Conservation (phyloP, 2,888 invertebrate genomes). For the Pycnomerus fuliginosus region DNA sequence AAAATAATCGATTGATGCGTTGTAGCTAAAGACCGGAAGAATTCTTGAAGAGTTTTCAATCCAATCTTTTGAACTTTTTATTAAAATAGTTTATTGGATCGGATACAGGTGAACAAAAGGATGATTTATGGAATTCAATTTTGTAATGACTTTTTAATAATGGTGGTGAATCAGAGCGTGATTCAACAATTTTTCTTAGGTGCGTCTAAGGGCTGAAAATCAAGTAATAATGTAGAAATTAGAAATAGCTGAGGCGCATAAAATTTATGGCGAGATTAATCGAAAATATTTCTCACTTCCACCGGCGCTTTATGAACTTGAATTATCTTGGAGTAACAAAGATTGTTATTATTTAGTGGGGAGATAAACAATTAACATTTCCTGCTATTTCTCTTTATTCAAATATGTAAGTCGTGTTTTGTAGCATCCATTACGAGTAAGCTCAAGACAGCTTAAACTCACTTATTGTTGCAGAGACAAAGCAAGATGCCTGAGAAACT, state of each 20-base stretch:
- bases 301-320: conserved; percentile 10
- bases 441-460: conserved; percentile 11
- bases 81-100: no score
- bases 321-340: conserved; percentile 5
- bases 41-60: no score
- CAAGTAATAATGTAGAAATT: conserved; percentile 13
- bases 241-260: no score
- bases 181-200: no score
- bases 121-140: conserved; percentile 6
- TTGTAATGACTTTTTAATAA: conserved; percentile 6
- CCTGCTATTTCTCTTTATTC: conserved; percentile 13
- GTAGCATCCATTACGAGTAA: conserved; percentile 12
- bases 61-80: no score
- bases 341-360: conserved; percentile 5
- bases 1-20: no score
- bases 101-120: no score
- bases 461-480: conserved; percentile 15
- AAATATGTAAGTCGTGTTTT: conserved; percentile 9
- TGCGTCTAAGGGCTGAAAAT: conserved; percentile 10
- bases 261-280: conserved; percentile 10
- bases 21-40: no score
- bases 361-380: conserved; percentile 16
- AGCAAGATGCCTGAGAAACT: conserved; percentile 16
- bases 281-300: conserved; percentile 5
- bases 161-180: conserved; percentile 1